A percentile compares a stretch with the other conserved stretches of the same genome.
phyloP scores from a whole-genome alignment of 2,113 vertebrate species.

The Macroglossus sobrinus region DNA sequence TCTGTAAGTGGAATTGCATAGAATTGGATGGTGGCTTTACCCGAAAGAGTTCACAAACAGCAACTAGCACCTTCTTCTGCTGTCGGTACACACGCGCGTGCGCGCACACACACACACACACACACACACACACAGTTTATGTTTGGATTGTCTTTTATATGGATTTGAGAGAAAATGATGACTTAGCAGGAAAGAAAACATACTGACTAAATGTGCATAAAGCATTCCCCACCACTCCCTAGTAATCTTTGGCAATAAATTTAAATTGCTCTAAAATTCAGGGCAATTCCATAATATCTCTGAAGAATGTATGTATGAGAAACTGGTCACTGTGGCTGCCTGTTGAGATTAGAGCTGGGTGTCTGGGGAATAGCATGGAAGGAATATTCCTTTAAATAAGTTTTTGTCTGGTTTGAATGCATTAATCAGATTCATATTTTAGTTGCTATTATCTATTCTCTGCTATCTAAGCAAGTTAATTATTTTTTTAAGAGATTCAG shows the following conservation, averaged over 20 bases:
- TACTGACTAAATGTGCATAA: background rate
- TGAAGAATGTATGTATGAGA: background rate
- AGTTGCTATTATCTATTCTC: background rate
- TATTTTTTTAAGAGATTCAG: background rate
- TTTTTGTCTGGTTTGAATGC: background rate
- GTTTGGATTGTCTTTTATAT: background rate
- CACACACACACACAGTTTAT: background rate
- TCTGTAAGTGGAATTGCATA: background rate
- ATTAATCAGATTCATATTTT: background rate
- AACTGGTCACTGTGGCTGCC: background rate
- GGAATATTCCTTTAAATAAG: background rate
- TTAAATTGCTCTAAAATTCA: constrained; percentile 11
- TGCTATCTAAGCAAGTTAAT: background rate
- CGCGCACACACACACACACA: background rate
- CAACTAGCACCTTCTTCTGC: background rate
- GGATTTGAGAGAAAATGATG: background rate
- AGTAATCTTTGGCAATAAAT: background rate
- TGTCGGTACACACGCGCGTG: background rate
- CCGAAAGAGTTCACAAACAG: background rate
- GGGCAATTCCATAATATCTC: background rate
- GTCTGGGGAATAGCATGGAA: background rate
- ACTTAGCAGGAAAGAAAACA: background rate
- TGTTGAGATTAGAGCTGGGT: background rate
- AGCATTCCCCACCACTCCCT: background rate
- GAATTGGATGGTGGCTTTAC: background rate